Evolutionary conservation across 2,888 invertebrate genomes (phyloP).

Genomic region (Clostera curtula): DNA sequence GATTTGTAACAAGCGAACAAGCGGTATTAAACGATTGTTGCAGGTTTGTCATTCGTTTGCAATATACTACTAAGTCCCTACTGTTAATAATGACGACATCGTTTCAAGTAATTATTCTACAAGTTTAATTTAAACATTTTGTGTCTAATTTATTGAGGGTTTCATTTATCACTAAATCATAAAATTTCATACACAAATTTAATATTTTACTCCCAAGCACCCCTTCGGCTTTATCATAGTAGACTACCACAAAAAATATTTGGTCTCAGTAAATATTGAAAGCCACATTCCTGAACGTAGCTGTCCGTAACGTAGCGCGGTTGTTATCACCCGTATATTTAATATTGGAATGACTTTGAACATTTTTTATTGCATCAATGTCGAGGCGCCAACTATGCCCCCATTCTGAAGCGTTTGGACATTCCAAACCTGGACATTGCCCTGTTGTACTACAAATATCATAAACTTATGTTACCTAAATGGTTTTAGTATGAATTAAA

Average conservation of each 20-base stretch:
- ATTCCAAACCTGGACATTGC: constrained; percentile 23
- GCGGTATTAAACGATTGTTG: no score
- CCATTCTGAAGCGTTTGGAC: constrained; percentile 17
- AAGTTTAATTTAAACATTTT: constrained; percentile 19
- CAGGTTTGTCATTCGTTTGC: constrained; percentile 15
- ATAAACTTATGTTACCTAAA: no score
- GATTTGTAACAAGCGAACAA: no score
- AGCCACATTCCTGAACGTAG: constrained; percentile 35
- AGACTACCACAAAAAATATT: constrained; percentile 23
- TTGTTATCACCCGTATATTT: constrained; percentile 37
- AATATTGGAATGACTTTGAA: constrained; percentile 44
- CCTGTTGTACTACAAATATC: constrained; percentile 7
- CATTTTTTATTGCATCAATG: constrained; percentile 35
- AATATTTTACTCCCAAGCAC: constrained; percentile 8
- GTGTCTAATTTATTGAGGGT: no score
- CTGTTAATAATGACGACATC: constrained; percentile 9
- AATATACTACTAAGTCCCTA: constrained; percentile 7
- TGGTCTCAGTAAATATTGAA: constrained; percentile 29
- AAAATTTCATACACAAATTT: constrained; percentile 8
- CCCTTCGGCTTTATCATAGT: constrained; percentile 14
- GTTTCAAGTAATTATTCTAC: constrained; percentile 10
- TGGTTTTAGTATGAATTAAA: no score
- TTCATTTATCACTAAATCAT: no score
- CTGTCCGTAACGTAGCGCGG: constrained; percentile 27
- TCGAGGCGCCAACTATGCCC: constrained; percentile 19